Evolutionary conservation across 2,113 vertebrate genomes (phyloP), one percentile per base, ranked within the genome.

Genomic region (Chrysochloris asiatica): DNA sequence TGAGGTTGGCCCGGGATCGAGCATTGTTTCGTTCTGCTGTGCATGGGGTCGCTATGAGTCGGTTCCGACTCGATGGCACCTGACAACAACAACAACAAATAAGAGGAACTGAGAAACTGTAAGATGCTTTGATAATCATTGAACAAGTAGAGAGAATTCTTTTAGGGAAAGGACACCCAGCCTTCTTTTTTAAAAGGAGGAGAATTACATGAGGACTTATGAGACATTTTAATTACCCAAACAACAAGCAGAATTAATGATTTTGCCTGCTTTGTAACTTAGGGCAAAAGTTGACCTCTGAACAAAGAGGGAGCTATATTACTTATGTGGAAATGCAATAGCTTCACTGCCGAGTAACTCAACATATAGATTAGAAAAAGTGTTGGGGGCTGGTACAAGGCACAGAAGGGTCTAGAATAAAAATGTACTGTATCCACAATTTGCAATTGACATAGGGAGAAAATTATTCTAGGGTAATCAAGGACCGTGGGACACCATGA

Each of bases 51-150:
- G 12, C 19, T 56, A 56, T 56, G 19, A 16, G 54, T 22, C 24
- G 54, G 24, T 6, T 21, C 54, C 4, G 52, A 54, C 52, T 16
- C 52, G 21, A 4, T 21, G 21, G 21, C 14, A 16, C 52, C 50
- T 11, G 16, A 52, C 8, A 52, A 52, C 50, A 8, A 67, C 43
- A 17, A 6, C 8, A 26, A 61, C 16, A 78, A 89, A 65, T 71
- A 45, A 76, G 26, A 94, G 24, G 65, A 81, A 87, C n/a, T 63
- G 43, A 21, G 19, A 91, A 54, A 30, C 13, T 36, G 30, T 71
- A 88, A 28, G n/a, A n/a, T n/a, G n/a, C n/a, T n/a, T 30, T 63
- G 84, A 76, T 71, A 54, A 48, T 89, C 56, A 92, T 83, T 90
- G 52, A 91, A 22, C 33, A 89, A 80, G n/a, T 43, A 67, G 41